Conservation (phyloP, 1,140 invertebrate species). For the Gryon sp. region DNA sequence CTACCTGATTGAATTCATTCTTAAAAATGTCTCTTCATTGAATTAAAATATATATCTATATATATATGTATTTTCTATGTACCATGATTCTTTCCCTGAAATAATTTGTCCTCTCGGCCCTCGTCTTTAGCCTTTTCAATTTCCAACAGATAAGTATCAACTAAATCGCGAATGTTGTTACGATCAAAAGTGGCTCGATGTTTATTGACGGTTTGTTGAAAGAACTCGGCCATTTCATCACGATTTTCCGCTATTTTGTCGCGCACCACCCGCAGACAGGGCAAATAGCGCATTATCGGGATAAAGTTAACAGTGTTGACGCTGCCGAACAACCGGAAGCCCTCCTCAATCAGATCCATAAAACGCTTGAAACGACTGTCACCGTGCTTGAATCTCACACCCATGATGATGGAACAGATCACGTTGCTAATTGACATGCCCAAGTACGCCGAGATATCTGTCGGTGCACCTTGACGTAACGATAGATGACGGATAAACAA, state of each 20-base stretch:
- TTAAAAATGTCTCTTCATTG: neutral
- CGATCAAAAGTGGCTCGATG: conserved; percentile 88
- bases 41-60: too few relatives aligned
- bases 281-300: conserved; percentile 86
- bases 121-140: conserved; percentile 89
- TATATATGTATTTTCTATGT: too few relatives aligned
- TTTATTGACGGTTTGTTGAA: conserved; percentile 89
- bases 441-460: conserved; percentile 85
- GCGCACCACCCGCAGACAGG: conserved; percentile 85
- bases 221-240: conserved; percentile 90
- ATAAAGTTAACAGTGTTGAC: conserved; percentile 85
- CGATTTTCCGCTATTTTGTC: conserved; percentile 90
- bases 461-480: conserved; percentile 81
- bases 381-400: conserved; percentile 88
- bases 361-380: conserved; percentile 88
- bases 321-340: conserved; percentile 89
- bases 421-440: conserved; percentile 93
- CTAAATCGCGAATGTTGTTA: conserved; percentile 88
- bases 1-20: neutral
- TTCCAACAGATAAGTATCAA: conserved; percentile 92
- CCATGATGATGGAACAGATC: conserved; percentile 94
- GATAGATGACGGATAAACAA: conserved; percentile 84
- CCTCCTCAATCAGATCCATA: conserved; percentile 92
- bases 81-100: conserved; percentile 90
- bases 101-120: conserved; percentile 85